Base-by-base conservation (phyloP, 2,113 vertebrate species). In the Sorex fumeus region DNA sequence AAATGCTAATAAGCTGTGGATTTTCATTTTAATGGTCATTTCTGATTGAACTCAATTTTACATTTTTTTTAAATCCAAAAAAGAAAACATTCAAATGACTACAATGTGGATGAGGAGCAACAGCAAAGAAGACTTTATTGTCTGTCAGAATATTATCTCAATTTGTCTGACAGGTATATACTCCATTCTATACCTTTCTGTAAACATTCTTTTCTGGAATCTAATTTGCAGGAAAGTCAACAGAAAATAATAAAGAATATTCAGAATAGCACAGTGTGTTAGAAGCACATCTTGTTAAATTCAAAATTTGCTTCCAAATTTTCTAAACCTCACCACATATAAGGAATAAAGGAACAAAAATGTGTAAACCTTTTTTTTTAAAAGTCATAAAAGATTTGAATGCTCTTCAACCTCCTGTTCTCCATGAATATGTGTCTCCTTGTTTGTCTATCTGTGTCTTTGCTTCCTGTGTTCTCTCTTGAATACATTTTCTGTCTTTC, bases 121-220 rank as follows among this genome's bases (percentile, higher is more conserved):
- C 32, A 74, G 53, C 53, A 15, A 53, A 19, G 53, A 53, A 62
- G 8, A 57, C 19, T 32, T 75, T 53, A 23, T 40, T 40, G 66
- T 34, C 16, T 85, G 36, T 4, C 36, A 84, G 36, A 40, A 79
- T 23, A 87, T 36, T 18, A 69, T 25, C 6, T 50, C 34, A 18
- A 27, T 27, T 66, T 64, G 78, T 47, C 43, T 82, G 36, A 71
- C 8, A n/a, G 13, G 18, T 64, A 12, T 23, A 32, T 1, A 15
- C 69, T 72, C 47, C 70, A 23, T 67, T 69, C 62, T 71, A 16
- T 30, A 77, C 9, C 2, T 16, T 78, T 71, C 57, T 60, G 66
- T 67, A 91, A 80, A 64, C 87, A 77, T 28, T 12, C 60, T 23
- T 72, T 90, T 30, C 67, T 78, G 18, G 47, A 82, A 78, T 50